Conservation (phyloP, 2,888 invertebrate genomes). For the Oxycera nigricornis region DNA sequence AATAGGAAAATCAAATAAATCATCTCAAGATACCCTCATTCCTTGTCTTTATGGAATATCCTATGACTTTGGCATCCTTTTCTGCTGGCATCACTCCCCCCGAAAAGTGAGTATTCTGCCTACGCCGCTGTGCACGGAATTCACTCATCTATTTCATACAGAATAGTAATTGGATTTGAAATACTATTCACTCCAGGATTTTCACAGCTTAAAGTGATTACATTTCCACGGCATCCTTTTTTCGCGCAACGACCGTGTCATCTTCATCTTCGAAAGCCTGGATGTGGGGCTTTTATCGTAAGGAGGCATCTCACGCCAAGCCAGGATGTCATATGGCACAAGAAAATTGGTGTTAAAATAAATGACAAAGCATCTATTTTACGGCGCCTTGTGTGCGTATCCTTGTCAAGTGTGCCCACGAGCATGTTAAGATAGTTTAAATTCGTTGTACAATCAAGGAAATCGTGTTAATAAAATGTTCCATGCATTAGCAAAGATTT, state of each 20-base stretch:
- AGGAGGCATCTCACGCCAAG: not conserved
- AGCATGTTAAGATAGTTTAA: not conserved
- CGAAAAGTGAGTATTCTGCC: too few relatives aligned
- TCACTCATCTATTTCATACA: not conserved
- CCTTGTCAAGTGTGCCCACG: not conserved
- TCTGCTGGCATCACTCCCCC: too few relatives aligned
- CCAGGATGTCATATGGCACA: too few relatives aligned
- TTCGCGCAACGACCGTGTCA: not conserved
- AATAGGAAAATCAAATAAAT: constrained; percentile 2
- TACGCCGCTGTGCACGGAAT: not conserved
- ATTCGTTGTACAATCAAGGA: not conserved
- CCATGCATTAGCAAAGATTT: not conserved
- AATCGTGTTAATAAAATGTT: not conserved
- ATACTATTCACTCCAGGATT: not conserved
- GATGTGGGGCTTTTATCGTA: not conserved
- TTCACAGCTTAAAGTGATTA: constrained; percentile 3
- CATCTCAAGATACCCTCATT: not conserved
- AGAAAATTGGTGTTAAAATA: constrained; percentile 2
- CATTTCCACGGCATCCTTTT: not conserved
- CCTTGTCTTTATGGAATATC: not conserved
- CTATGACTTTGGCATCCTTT: too few relatives aligned
- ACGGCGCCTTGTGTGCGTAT: not conserved
- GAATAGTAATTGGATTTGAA: not conserved
- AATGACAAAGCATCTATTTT: not conserved
- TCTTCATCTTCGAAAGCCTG: not conserved